Evolutionary conservation across 92 coral and sea anemone species (phyloP), one percentile per base, ranked within the genome.

Genomic region (Epizoanthus rinbou): DNA sequence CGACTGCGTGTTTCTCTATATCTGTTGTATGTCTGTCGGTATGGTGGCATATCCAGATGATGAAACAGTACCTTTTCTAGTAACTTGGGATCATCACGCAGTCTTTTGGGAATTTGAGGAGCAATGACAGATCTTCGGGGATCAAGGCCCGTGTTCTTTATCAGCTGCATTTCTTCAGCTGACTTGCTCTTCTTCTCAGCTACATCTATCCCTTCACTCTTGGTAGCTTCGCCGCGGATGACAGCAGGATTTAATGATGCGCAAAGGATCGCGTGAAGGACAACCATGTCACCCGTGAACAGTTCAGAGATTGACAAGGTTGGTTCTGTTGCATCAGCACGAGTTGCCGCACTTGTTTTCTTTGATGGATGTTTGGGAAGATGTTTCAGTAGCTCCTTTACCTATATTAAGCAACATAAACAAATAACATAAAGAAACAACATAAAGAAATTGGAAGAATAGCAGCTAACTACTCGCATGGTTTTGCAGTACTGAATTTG

Each of bases 181-280:
- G 69, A 5, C 15, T 74, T 74, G 15, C 69, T 54, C 37, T 60
- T 31, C 62, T 57, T 75, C 22, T 53, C 56, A 35, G 81, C 14
- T 50, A 50, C 54, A 9, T 50, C 54, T 50, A 50, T 0, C 9
- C 3, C 68, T 33, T 76, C 35, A 15, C 50, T 11, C 69, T 76
- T 76, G 35, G 8, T 8, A n/a, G 62, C 69, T 41, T 59, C 35
- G 57, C 81, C 81, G 23, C 58, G 57, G 23, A 76, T 22, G 43
- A 76, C 33, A 4, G 69, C 41, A 59, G 81, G 69, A 16, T 23
- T 76, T 33, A 76, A 39, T 18, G 81, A 54, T 18, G 81, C 81
- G 37, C 69, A 76, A n/a, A 76, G 81, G 22, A 76, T 28, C 10
- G 81, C 54, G 53, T 60, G 37, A 15, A 76, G 81, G 17, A 76